Base-by-base conservation (phyloP, 2,797 vertebrate genomes). In the Tympanoctomys barrerae region DNA sequence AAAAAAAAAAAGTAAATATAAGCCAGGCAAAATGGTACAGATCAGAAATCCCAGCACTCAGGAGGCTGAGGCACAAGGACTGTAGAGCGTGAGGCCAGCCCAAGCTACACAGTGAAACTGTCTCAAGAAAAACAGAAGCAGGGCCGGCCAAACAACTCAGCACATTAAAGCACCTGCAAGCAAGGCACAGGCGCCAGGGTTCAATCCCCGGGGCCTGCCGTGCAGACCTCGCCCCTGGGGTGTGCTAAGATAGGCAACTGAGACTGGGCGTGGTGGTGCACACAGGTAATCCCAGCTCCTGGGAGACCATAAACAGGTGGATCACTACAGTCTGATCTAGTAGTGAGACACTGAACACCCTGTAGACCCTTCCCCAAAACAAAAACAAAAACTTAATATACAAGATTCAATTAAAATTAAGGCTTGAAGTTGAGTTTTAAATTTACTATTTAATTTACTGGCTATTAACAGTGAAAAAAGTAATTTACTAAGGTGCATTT, bases 371-470 rank as follows among this genome's bases (percentile, higher is more conserved):
- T 49, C 49, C 31, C 18, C 33, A 4, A 68, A 83, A 89, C 83
- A 49, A 49, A 49, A 68, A 73, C 19, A 16, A 77, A 85, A 8
- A 52, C 26, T 93, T 89, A 80, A 75, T 57, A 85, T 18, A 66
- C 0, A 64, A 73, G 46, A 90, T 79, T 96, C 79, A 75, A 59
- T 85, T 42, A 94, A 91, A 73, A 90, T 68, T 46, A 85, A 97
- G 33, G 39, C 75, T 89, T 36, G 71, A 97, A 52, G 24, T 24
- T 94, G 82, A 94, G 54, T 91, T 94, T 87, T 39, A 70, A 79
- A 81, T 88, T 94, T 73, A 87, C 71, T 94, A 22, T 57, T 42
- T 96, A 95, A 87, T 91, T 94, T 87, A 77, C 61, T 87, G 49
- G 84, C 42, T 81, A 57, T 19, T 52, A 46, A 52, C 0, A 46